phyloP scores from a whole-genome alignment of 2,797 vertebrate genomes.

The Artibeus jamaicensis region DNA sequence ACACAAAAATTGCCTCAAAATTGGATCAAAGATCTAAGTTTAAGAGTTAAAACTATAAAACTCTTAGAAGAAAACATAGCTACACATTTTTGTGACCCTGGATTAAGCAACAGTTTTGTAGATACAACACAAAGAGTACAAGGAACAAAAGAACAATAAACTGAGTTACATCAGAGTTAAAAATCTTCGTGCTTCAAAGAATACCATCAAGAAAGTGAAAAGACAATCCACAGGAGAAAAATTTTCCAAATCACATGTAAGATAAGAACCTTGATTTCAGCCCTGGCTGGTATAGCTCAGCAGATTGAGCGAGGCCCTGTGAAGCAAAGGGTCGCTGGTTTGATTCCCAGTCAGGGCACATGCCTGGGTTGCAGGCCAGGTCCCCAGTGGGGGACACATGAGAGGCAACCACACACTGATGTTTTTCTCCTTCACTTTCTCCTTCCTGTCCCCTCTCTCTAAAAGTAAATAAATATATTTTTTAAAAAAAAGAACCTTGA shows the following conservation, averaged over 20 bases:
- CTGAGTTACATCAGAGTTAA: neutral
- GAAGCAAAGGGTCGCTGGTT: too few relatives aligned
- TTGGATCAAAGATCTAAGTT: neutral
- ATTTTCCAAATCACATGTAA: too few relatives aligned
- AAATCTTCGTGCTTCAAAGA: neutral
- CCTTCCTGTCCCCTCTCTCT: too few relatives aligned
- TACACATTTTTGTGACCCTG: neutral
- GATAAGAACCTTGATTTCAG: too few relatives aligned
- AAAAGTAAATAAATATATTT: too few relatives aligned
- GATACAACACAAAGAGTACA: neutral
- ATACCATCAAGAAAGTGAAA: neutral
- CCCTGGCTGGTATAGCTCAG: too few relatives aligned
- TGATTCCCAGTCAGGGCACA: too few relatives aligned
- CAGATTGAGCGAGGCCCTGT: too few relatives aligned
- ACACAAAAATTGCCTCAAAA: neutral
- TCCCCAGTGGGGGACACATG: too few relatives aligned
- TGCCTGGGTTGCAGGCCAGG: too few relatives aligned
- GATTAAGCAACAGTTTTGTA: neutral
- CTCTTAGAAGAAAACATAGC: neutral
- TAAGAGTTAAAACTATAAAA: neutral
- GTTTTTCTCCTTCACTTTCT: too few relatives aligned
- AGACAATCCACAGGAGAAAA: neutral
- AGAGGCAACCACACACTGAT: too few relatives aligned
- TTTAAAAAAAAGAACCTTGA: neutral
- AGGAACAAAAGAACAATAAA: neutral